Base-by-base conservation (phyloP, 1,140 invertebrate species). In the Micrasema minimum region DNA sequence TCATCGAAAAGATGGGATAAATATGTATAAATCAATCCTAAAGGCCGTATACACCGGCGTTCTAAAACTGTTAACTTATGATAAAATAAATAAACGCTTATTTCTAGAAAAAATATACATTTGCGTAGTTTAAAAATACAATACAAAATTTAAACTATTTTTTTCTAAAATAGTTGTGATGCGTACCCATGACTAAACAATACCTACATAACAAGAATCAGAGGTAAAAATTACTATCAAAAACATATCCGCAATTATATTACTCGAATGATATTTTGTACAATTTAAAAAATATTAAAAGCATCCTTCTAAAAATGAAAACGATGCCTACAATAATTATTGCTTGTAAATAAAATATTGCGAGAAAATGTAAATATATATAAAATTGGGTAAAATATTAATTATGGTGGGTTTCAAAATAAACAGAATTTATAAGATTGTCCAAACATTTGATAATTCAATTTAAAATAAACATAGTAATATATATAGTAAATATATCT, bases 131-230 rank as follows among this genome's bases (percentile, higher is more conserved):
- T 16, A 0, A 38, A 18, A 31, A 55, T 0, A 22, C 10, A 43
- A 59, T 59, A 26, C 12, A 11, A 38, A 16, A 59, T 22, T 41
- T 41, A 57, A 14, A 10, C 3, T 1, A 22, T 38, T 22, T 59
- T 59, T 12, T 31, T 26, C n/a, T 31, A 1, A 11, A 14, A n/a
- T 38, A 20, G 37, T 41, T n/a, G 2, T 59, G 16, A 20, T 22
- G 16, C 12, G 16, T 38, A 38, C 2, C 12, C 11, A 38, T 18
- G 37, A 59, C 61, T 64, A 64, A 64, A 64, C 14, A 46, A 64
- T 46, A 64, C 41, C 45, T 64, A 64, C 61, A 64, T 64, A 64
- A 64, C 61, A 64, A 48, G 26, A 31, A 2, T 7, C 26, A 31
- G 26, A 31, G n/a, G 43, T n/a, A 64, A 64, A 64, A 46, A 64